phyloP scores from a whole-genome alignment of 1,140 invertebrate genomes.

The Apis laboriosa region DNA sequence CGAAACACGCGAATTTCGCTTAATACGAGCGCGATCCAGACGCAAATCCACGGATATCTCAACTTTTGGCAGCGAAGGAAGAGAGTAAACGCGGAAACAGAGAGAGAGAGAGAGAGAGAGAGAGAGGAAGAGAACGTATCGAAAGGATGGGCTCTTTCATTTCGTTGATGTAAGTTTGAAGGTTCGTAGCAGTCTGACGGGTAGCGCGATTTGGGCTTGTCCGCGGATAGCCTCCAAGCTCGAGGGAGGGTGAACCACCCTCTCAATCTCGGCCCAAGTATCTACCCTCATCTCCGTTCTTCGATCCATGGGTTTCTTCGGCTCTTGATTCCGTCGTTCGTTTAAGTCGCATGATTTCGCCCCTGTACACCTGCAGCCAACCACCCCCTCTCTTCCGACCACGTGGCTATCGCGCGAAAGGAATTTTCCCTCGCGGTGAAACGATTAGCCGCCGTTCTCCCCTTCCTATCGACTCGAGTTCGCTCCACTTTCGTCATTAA shows the following conservation, averaged over 20 bases:
- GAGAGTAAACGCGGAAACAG: not conserved
- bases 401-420: conserved; percentile 64
- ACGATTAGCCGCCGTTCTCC: conserved; percentile 68
- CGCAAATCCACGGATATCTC: conserved; percentile 18
- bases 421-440: conserved; percentile 70
- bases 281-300: conserved; percentile 47
- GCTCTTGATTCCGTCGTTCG: not conserved
- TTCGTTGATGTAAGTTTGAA: conserved; percentile 77
- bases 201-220: conserved; percentile 63
- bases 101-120: not conserved
- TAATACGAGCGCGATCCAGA: conserved; percentile 9
- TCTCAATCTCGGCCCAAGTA: conserved; percentile 33
- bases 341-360: not conserved
- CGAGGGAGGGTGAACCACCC: conserved; percentile 66
- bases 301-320: conserved; percentile 13
- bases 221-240: conserved; percentile 64
- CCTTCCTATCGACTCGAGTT: conserved; percentile 65
- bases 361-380: conserved; percentile 41
- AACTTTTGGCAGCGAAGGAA: conserved; percentile 27
- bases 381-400: conserved; percentile 44
- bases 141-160: conserved; percentile 65
- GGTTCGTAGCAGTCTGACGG: conserved; percentile 69
- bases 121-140: not conserved
- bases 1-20: not conserved
- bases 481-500: conserved; percentile 71